These are phyloP conservation scores for Troides oblongomaculatus DNA, from an alignment of 2,888 invertebrate species.

Conservation along the genomic window DNA sequence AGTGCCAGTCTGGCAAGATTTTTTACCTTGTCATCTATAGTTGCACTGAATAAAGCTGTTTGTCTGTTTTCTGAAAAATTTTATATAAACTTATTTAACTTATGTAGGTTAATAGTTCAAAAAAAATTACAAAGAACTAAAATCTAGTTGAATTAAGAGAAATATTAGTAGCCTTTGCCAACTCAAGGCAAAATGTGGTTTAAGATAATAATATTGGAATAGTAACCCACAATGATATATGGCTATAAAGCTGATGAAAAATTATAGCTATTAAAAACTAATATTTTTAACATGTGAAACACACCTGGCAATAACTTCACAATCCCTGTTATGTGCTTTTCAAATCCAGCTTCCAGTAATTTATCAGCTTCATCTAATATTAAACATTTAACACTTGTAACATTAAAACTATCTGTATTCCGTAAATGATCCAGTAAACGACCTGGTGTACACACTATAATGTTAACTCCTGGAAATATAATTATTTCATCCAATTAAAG, in stretches of 20 bases:
- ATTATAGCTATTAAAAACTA: no score
- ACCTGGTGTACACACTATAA: slow-evolving; percentile 97
- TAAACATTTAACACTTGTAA: slow-evolving; percentile 93
- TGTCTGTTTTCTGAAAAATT: slow-evolving; percentile 87
- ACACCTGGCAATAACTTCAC: slow-evolving; percentile 87
- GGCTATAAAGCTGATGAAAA: background rate
- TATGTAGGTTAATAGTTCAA: no score
- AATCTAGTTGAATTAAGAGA: no score
- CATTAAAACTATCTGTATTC: slow-evolving; percentile 92
- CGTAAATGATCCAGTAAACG: slow-evolving; percentile 95
- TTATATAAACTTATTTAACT: no score
- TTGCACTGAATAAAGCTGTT: slow-evolving; percentile 98
- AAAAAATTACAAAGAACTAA: no score
- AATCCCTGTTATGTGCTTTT: slow-evolving; percentile 96
- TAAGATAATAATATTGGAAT: no score
- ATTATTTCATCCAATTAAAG: background rate
- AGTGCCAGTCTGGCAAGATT: slow-evolving; percentile 92
- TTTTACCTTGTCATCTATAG: slow-evolving; percentile 94
- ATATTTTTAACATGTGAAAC: background rate
- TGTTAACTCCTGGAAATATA: slow-evolving; percentile 85
- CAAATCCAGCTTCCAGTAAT: slow-evolving; percentile 96
- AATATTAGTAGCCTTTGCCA: no score
- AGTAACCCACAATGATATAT: background rate
- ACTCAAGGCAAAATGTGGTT: no score
- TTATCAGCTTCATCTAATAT: slow-evolving; percentile 98